phyloP scores from a whole-genome alignment of 2,113 vertebrate genomes.

The Anguilla japonica region DNA sequence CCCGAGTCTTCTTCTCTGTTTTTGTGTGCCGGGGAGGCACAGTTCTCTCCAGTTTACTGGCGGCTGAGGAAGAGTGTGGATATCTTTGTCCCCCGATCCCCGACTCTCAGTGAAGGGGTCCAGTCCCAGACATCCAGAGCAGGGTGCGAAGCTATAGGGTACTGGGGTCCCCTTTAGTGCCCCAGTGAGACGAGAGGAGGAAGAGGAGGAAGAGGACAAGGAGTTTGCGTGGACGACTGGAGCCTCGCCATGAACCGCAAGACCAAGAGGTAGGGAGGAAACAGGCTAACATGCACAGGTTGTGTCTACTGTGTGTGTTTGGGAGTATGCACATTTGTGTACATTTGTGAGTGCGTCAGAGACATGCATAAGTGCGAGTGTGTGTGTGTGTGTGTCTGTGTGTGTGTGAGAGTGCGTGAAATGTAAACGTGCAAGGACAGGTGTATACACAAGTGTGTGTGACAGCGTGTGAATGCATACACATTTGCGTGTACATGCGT shows the following conservation, averaged over 20 bases:
- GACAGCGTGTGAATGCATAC: background rate
- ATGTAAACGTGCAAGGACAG: no score
- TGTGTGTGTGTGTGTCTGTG: background rate
- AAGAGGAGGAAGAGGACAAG: constrained; percentile 22
- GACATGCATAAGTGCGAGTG: background rate
- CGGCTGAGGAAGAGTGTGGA: no score
- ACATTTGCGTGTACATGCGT: background rate
- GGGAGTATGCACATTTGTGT: background rate
- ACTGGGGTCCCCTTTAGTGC: constrained; percentile 45
- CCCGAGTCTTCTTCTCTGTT: background rate
- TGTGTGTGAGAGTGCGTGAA: background rate
- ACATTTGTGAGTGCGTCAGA: background rate
- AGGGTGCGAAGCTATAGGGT: constrained; percentile 1
- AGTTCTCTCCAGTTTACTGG: no score
- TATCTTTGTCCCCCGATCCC: constrained; percentile 1
- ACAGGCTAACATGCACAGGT: no score
- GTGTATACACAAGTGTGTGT: no score
- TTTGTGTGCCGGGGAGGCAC: background rate
- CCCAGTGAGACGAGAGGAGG: constrained; percentile 39
- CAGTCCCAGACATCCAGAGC: no score
- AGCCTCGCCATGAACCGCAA: constrained; percentile 64
- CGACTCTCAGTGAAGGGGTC: constrained; percentile 13
- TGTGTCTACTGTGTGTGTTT: background rate
- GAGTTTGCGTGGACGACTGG: constrained; percentile 47
- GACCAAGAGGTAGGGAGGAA: constrained; percentile 66